These are phyloP conservation scores for Dromaius novaehollandiae DNA, from an alignment of 2,113 vertebrate species.

Conservation along the genomic window DNA sequence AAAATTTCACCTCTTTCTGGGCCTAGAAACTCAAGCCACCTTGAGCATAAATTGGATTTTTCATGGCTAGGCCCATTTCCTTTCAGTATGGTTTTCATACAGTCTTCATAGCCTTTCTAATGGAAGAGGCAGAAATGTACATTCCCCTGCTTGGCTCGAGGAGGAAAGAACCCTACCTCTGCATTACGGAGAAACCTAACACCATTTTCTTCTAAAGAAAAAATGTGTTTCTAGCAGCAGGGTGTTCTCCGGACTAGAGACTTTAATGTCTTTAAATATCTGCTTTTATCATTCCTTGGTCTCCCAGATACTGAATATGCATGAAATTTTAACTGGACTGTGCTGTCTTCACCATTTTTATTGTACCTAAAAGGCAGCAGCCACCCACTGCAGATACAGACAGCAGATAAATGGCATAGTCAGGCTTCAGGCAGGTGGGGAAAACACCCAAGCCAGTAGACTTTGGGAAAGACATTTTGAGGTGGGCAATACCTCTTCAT, in stretches of 20 bases:
- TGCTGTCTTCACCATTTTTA: fast-evolving
- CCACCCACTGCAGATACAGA: background rate
- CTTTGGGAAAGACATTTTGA: background rate
- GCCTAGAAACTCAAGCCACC: background rate
- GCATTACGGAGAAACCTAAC: background rate
- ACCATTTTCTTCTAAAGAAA: background rate
- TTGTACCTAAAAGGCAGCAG: background rate
- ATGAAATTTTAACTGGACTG: background rate
- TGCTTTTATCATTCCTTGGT: background rate
- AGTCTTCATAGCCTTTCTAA: background rate
- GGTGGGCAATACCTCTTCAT: background rate
- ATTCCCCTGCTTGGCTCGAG: background rate
- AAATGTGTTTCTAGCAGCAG: background rate
- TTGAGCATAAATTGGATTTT: background rate
- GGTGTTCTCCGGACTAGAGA: background rate
- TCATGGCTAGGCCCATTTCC: background rate
- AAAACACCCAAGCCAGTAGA: background rate
- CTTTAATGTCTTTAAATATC: background rate
- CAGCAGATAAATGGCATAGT: background rate
- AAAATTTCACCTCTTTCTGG: background rate
- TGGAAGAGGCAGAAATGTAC: background rate
- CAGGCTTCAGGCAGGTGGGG: background rate
- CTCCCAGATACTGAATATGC: background rate
- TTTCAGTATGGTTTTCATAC: background rate
- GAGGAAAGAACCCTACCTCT: background rate